A percentile compares a stretch with the other conserved stretches of the same genome.
phyloP scores from a whole-genome alignment of 2,113 vertebrate species.

The Lampris megalopsis region DNA sequence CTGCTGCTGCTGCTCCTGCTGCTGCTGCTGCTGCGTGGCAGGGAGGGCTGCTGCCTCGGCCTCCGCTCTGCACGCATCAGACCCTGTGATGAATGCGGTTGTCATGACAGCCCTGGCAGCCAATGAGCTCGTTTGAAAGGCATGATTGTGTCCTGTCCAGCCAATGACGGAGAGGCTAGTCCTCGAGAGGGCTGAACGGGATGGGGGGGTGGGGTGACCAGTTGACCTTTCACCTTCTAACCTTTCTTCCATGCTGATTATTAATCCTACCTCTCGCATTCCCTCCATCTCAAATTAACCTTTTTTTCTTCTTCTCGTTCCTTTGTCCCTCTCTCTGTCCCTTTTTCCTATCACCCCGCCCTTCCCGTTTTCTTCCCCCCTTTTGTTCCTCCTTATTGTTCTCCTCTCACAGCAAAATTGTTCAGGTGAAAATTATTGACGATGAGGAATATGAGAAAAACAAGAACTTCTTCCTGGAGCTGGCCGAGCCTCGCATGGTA shows the following conservation, averaged over 20 bases:
- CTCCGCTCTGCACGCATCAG: slow-evolving; percentile 22
- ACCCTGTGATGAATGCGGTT: slow-evolving; percentile 54
- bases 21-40: background rate
- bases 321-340: slow-evolving; percentile 26
- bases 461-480: slow-evolving; percentile 99
- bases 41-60: background rate
- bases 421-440: slow-evolving; percentile 99
- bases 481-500: slow-evolving; percentile 93
- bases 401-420: slow-evolving; percentile 93
- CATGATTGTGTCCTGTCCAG: slow-evolving; percentile 14
- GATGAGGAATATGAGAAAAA: slow-evolving; percentile 99
- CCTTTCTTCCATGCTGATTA: slow-evolving; percentile 69
- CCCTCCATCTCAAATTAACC: slow-evolving; percentile 75
- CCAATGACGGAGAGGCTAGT: slow-evolving; percentile 30
- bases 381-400: slow-evolving; percentile 70
- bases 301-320: slow-evolving; percentile 43
- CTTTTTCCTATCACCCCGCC: slow-evolving; percentile 18
- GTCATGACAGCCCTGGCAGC: slow-evolving; percentile 49
- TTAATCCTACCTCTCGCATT: slow-evolving; percentile 72
- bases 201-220: background rate
- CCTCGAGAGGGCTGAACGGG: background rate
- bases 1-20: background rate
- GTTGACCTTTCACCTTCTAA: slow-evolving; percentile 66
- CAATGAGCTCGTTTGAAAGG: slow-evolving; percentile 37
- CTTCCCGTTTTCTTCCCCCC: slow-evolving; percentile 54